These are phyloP conservation scores for Poeciliopsis prolifica DNA, from an alignment of 2,113 vertebrate genomes.

Conservation along the genomic window DNA sequence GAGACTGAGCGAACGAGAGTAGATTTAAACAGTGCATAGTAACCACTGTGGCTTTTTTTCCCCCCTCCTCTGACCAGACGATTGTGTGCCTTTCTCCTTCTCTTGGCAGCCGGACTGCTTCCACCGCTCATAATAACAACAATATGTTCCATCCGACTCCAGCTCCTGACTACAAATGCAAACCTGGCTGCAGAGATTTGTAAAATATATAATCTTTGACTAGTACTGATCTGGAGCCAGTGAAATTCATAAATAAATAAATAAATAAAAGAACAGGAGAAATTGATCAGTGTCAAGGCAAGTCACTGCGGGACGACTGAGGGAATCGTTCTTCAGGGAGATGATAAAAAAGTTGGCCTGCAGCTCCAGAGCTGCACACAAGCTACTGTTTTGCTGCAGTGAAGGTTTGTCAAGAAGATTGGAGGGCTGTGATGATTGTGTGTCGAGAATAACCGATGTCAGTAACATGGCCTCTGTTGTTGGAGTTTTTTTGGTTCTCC, in stretches of 20 bases:
- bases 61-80: slow-evolving; percentile 26
- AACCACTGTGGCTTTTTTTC: slow-evolving; percentile 51
- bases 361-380: not conserved
- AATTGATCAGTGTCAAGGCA: slow-evolving; percentile 50
- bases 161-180: slow-evolving; percentile 45
- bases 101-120: slow-evolving; percentile 66
- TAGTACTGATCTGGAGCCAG: slow-evolving; percentile 45
- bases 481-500: not conserved
- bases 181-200: slow-evolving; percentile 34
- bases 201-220: slow-evolving; percentile 50
- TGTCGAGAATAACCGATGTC: no score
- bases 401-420: not conserved
- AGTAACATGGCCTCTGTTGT: not conserved
- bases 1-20: slow-evolving; percentile 17
- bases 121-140: slow-evolving; percentile 67
- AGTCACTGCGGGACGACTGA: slow-evolving; percentile 8
- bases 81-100: slow-evolving; percentile 54
- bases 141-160: slow-evolving; percentile 70
- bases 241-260: slow-evolving; percentile 16
- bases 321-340: slow-evolving; percentile 10
- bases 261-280: slow-evolving; percentile 19
- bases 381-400: slow-evolving; percentile 22
- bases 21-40: slow-evolving; percentile 48
- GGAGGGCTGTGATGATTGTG: no score
- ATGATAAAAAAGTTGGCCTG: slow-evolving; percentile 20